Base-by-base conservation (phyloP, 1,140 invertebrate genomes). In the Drosophila prosaltans region DNA sequence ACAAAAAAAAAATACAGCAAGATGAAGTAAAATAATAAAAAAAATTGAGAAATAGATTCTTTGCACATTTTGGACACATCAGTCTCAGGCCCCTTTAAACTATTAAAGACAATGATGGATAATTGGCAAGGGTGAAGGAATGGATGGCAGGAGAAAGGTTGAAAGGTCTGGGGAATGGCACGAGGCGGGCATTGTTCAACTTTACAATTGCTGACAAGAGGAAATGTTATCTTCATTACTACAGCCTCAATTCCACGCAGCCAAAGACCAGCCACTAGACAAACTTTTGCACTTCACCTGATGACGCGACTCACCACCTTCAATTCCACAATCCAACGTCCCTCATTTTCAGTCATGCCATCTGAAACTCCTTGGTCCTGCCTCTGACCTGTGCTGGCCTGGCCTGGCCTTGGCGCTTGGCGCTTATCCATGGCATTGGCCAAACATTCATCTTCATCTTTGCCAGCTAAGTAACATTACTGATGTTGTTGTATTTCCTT, bases 141-240 rank as follows among this genome's bases (percentile, higher is more conserved):
- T 36, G 32, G 6, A 36, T 6, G 32, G 2, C 4, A 7, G 6
- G 6, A 36, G 6, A 36, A 7, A 36, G 32, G 21, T 2, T 24
- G 28, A 30, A 2, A 39, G 4, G 11, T 16, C 9, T 4, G 1
- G 16, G 26, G 21, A n/a, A 30, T 4, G 11, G 61, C 26, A 26
- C 41, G 69, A 39, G 72, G 32, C 41, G 69, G 43, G 72, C 74
- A 77, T 78, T 78, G 74, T 80, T 58, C 67, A 74, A 78, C 68
- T 78, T 69, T 77, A 75, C 75, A 78, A 78, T 78, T 83, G 81
- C 81, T 84, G 81, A 84, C 81, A 82, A 84, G 72, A 84, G 76
- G 77, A 84, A 84, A 84, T 84, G 81, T 84, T 84, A 84, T 84
- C 81, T 81, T 84, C 81, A 84, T 84, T 84, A 84, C 79, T 72